Percentiles rank a stretch among this genome's conserved stretches.
Conservation (phyloP, 2,888 invertebrate species). For the Oligia fasciuncula region DNA sequence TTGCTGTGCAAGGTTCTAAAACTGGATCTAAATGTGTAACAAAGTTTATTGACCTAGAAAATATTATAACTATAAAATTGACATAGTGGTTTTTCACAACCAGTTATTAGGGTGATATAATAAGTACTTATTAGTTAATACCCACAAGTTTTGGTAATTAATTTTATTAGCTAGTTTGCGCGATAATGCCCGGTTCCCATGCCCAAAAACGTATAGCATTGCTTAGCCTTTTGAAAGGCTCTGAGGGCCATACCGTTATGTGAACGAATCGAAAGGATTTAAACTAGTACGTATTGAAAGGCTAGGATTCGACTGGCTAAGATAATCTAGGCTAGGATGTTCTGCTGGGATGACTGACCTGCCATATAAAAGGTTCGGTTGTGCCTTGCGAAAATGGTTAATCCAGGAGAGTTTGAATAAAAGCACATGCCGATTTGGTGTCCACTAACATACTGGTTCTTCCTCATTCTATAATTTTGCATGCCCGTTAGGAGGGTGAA, state of each 20-base stretch:
- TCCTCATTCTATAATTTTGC: too few species aligned
- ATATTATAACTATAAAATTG: slow-evolving; percentile 35
- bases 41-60: slow-evolving; percentile 77
- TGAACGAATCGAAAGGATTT: slow-evolving; percentile 13
- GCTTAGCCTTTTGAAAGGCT: neutral
- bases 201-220: neutral
- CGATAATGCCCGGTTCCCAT: neutral
- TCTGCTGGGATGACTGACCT: too few species aligned
- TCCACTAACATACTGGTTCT: too few species aligned
- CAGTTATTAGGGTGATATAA: slow-evolving; percentile 13
- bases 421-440: too few species aligned
- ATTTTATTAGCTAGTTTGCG: neutral
- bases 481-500: too few species aligned
- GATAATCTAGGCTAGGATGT: neutral
- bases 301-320: neutral
- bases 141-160: neutral
- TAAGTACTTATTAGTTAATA: neutral
- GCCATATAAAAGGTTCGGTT: too few species aligned
- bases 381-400: too few species aligned
- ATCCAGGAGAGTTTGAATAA: too few species aligned
- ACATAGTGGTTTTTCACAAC: neutral
- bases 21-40: slow-evolving; percentile 76
- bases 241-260: neutral
- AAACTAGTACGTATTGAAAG: neutral
- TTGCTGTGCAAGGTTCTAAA: slow-evolving; percentile 70